Percentiles rank a stretch among this genome's conserved stretches.
phyloP scores from a whole-genome alignment of 2,113 vertebrate species.

The Colinus virginianus region DNA sequence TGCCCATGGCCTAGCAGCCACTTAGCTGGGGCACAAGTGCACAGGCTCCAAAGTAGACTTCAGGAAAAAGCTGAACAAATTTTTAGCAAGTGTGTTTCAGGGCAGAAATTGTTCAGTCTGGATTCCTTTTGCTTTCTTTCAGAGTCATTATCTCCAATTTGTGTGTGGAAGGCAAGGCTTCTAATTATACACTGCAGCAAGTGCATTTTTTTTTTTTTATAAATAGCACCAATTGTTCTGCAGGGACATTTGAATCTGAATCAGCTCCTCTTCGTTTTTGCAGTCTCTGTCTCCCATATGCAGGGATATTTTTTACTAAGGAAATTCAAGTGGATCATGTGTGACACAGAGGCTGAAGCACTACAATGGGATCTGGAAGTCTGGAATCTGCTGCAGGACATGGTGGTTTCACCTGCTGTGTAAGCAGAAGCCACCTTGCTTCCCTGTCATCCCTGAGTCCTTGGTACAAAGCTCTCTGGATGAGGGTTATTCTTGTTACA shows the following conservation, averaged over 20 bases:
- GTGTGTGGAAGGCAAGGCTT: constrained; percentile 50
- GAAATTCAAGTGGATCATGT: neutral
- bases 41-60: neutral
- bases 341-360: neutral
- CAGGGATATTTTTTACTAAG: neutral
- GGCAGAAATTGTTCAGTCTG: constrained; percentile 30
- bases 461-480: neutral
- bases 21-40: neutral
- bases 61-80: neutral
- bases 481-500: neutral
- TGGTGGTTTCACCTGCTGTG: neutral
- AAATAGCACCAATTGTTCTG: constrained; percentile 70
- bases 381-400: neutral
- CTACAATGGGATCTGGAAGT: neutral
- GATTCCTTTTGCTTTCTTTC: constrained; percentile 44
- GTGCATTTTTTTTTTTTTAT: constrained; percentile 59
- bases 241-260: constrained; percentile 59
- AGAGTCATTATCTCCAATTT: constrained; percentile 46
- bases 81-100: constrained; percentile 19
- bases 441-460: neutral
- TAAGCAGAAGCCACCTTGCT: neutral
- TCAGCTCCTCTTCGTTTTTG: neutral
- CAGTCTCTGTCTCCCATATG: neutral
- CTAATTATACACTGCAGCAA: constrained; percentile 58
- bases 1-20: neutral